These are phyloP conservation scores for Tachina fera DNA, from an alignment of 2,888 invertebrate species.

Conservation along the genomic window DNA sequence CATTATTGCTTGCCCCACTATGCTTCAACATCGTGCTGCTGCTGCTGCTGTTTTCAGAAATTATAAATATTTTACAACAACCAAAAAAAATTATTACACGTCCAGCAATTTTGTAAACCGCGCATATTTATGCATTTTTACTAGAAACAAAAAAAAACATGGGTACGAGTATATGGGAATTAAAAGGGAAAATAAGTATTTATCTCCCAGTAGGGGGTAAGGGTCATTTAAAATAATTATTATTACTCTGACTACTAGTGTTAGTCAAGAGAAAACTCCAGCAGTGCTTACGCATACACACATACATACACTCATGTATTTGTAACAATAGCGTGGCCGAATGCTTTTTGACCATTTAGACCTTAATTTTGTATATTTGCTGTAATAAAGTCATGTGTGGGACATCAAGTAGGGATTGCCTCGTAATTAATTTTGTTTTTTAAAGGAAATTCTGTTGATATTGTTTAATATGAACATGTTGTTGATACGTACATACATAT, in stretches of 20 bases:
- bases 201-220: constrained; percentile 73
- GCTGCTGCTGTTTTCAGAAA: constrained; percentile 12
- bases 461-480: constrained; percentile 16
- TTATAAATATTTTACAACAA: not conserved
- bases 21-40: not conserved
- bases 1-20: not conserved
- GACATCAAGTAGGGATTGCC: constrained; percentile 53
- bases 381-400: constrained; percentile 25
- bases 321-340: not conserved
- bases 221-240: constrained; percentile 70
- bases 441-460: not conserved
- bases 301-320: not conserved
- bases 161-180: constrained; percentile 9
- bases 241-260: constrained; percentile 51
- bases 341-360: constrained; percentile 21
- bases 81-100: constrained; percentile 14
- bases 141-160: constrained; percentile 2
- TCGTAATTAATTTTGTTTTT: constrained; percentile 11
- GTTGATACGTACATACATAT: not conserved
- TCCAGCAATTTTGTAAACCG: constrained; percentile 37
- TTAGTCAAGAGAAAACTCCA: constrained; percentile 22
- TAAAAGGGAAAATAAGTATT: constrained; percentile 52
- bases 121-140: constrained; percentile 50
- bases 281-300: not conserved
- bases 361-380: not conserved